Percentiles rank a stretch among this genome's conserved stretches.
Evolutionary conservation across 2,888 invertebrate species (phyloP).

Genomic region (Pomacea canaliculata): DNA sequence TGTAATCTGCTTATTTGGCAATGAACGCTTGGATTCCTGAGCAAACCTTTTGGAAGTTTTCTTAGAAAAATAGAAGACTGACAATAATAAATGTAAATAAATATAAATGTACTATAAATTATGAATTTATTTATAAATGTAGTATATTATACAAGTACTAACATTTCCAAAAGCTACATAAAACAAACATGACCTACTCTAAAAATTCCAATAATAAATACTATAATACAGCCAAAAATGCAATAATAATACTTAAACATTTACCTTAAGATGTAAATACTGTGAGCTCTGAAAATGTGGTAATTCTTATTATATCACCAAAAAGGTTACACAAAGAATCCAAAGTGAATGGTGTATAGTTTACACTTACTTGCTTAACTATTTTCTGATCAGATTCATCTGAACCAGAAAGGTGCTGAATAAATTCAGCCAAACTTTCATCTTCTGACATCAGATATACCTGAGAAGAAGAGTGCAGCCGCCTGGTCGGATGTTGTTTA

Average conservation of each 20-base stretch:
- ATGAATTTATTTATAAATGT: too few species aligned
- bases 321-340: background rate
- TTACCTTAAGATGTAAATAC: too few species aligned
- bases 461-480: conserved; percentile 34
- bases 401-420: conserved; percentile 48
- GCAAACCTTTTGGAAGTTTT: conserved; percentile 24
- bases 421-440: conserved; percentile 61
- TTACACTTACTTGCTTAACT: too few species aligned
- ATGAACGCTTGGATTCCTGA: conserved; percentile 21
- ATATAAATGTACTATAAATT: background rate
- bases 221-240: too few species aligned
- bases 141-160: too few species aligned
- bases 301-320: background rate
- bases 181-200: background rate
- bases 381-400: conserved; percentile 15
- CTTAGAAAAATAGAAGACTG: too few species aligned
- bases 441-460: conserved; percentile 57
- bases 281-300: too few species aligned
- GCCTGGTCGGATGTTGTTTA: too few species aligned
- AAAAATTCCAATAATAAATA: too few species aligned
- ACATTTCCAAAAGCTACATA: background rate
- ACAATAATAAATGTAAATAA: background rate
- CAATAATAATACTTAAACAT: too few species aligned
- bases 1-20: conserved; percentile 25
- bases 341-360: too few species aligned